Conservation (phyloP, 2,113 vertebrate species). For the Chunga burmeisteri region DNA sequence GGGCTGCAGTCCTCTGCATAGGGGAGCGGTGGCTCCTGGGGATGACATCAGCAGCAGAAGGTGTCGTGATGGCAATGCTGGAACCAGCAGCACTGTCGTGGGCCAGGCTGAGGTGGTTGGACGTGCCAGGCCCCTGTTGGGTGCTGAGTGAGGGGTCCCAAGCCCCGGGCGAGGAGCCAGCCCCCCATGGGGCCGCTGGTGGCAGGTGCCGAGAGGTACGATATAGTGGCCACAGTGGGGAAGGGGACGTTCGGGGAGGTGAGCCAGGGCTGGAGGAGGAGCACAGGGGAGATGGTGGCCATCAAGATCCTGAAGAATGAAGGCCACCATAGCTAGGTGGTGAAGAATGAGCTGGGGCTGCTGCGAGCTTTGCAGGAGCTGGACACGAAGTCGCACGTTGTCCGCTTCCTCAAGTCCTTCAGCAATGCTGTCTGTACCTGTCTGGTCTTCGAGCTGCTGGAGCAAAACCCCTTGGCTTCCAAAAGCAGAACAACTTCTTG, state of each 20-base stretch:
- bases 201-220: constrained; percentile 56
- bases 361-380: constrained; percentile 55
- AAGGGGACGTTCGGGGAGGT: constrained; percentile 81
- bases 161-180: background rate
- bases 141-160: background rate
- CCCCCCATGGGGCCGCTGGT: constrained; percentile 64
- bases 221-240: constrained; percentile 68
- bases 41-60: background rate
- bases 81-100: background rate
- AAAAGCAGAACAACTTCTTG: constrained; percentile 74
- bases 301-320: constrained; percentile 74
- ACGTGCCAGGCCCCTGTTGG: background rate
- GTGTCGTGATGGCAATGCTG: background rate
- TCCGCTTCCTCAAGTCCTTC: constrained; percentile 76
- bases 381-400: constrained; percentile 63
- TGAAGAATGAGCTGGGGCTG: constrained; percentile 73
- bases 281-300: constrained; percentile 76
- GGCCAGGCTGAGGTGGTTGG: accelerated
- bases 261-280: constrained; percentile 69
- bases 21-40: background rate
- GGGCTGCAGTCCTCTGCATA: too few relatives aligned
- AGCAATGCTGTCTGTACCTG: constrained; percentile 60
- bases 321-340: constrained; percentile 32
- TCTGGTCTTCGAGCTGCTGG: constrained; percentile 79
- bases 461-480: constrained; percentile 79